Evolutionary conservation across 2,888 invertebrate species (phyloP).

Genomic region (Thera obeliscata): DNA sequence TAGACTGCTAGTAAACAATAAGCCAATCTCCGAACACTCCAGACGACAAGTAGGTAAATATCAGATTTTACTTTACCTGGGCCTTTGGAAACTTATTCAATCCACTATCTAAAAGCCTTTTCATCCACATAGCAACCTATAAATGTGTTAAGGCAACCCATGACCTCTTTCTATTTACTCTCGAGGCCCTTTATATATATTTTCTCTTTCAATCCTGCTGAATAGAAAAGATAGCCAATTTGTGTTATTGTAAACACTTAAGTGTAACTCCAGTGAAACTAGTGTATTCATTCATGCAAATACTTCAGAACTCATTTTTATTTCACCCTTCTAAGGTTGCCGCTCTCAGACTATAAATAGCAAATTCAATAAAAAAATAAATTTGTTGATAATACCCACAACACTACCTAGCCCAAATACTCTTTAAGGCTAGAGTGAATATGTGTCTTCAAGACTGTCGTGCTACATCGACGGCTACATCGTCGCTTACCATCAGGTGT

Average conservation of each 20-base stretch:
- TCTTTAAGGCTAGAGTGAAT: too few relatives aligned
- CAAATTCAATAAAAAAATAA: conserved; percentile 1
- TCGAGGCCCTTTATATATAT: conserved; percentile 15
- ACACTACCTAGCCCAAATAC: too few relatives aligned
- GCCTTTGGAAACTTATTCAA: conserved; percentile 24
- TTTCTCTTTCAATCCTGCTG: conserved; percentile 17
- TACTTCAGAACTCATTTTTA: conserved; percentile 5
- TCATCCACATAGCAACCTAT: conserved; percentile 7
- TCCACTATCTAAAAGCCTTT: conserved; percentile 25
- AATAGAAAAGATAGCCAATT: conserved; percentile 11
- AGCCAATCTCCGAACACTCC: too few relatives aligned
- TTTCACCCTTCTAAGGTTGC: not conserved
- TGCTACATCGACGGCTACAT: too few relatives aligned
- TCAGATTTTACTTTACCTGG: not conserved
- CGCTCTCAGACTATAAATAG: conserved; percentile 6
- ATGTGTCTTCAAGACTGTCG: too few relatives aligned
- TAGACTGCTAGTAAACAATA: too few relatives aligned
- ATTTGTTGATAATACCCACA: not conserved
- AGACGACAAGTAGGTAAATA: too few relatives aligned
- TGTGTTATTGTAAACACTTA: conserved; percentile 9
- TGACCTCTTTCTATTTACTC: conserved; percentile 16
- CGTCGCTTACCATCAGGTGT: too few relatives aligned
- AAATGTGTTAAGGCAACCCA: conserved; percentile 29
- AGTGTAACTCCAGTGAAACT: not conserved
- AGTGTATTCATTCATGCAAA: not conserved